These are phyloP conservation scores for Parapristionchus giblindavisi DNA, from an alignment of 2,888 invertebrate species.

Conservation along the genomic window DNA sequence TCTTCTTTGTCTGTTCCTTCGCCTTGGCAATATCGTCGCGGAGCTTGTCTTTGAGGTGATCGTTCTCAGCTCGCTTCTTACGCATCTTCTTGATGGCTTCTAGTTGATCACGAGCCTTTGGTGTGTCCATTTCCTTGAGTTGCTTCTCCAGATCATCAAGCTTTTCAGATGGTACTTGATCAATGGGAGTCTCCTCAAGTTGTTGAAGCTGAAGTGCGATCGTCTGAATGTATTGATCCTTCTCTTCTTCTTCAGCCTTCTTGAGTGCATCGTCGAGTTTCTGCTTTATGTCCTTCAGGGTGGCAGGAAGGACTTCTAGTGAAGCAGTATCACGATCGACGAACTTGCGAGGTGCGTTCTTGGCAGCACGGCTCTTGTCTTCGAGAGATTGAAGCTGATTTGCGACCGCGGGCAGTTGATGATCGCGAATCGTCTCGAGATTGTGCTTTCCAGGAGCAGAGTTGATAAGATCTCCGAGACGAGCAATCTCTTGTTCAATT, in stretches of 20 bases:
- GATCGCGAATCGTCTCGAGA: constrained; percentile 14
- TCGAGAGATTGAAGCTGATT: constrained; percentile 20
- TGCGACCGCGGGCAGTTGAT: constrained; percentile 18
- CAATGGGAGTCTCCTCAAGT: constrained; percentile 16
- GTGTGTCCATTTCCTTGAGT: constrained; percentile 43
- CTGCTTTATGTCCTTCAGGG: constrained; percentile 2
- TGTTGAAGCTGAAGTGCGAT: constrained; percentile 26
- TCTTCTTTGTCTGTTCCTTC: constrained; percentile 20
- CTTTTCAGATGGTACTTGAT: not conserved
- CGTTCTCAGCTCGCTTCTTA: constrained; percentile 31
- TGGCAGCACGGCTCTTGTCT: constrained; percentile 22
- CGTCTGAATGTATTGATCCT: constrained; percentile 23
- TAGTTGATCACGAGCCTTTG: constrained; percentile 14
- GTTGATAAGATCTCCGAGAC: constrained; percentile 32
- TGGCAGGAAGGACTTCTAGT: not conserved
- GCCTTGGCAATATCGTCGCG: constrained; percentile 16
- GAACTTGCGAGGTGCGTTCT: constrained; percentile 28
- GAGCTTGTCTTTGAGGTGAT: constrained; percentile 17
- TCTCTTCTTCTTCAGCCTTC: constrained; percentile 27
- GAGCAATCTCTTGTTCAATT: constrained; percentile 46
- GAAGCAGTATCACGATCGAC: constrained; percentile 13
- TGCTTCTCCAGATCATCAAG: constrained; percentile 43
- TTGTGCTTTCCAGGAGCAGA: constrained; percentile 21
- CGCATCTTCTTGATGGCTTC: constrained; percentile 44
- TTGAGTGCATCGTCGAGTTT: constrained; percentile 22